phyloP scores from a whole-genome alignment of 2,888 invertebrate genomes.

The Aleiodes leptofemur region DNA sequence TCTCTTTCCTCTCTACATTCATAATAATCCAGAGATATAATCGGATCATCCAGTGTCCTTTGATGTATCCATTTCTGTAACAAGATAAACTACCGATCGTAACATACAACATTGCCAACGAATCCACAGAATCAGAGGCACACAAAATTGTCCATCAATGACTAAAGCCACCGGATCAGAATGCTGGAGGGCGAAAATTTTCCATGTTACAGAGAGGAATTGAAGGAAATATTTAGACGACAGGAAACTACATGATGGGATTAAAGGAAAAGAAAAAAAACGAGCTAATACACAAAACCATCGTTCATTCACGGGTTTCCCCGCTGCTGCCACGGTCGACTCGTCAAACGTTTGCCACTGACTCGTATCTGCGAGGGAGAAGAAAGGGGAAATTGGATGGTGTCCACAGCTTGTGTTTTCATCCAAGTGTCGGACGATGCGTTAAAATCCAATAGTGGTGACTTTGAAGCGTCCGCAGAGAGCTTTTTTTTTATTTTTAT shows the following conservation, averaged over 20 bases:
- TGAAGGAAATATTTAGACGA: neutral
- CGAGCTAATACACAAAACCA: constrained; percentile 43
- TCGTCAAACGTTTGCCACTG: constrained; percentile 45
- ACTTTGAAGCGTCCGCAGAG: constrained; percentile 50
- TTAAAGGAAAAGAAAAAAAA: neutral
- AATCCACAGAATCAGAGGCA: neutral
- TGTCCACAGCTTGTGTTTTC: constrained; percentile 47
- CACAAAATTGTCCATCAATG: too few species aligned
- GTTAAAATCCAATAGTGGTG: constrained; percentile 53
- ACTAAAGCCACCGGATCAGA: neutral
- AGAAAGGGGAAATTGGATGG: constrained; percentile 40
- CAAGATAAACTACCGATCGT: constrained; percentile 57
- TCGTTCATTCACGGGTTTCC: constrained; percentile 40
- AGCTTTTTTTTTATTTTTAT: constrained; percentile 21
- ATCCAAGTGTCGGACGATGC: constrained; percentile 49
- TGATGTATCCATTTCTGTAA: constrained; percentile 56
- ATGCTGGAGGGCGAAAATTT: neutral
- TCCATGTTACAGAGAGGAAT: neutral
- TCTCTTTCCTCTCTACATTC: constrained; percentile 51
- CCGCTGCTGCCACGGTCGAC: constrained; percentile 38
- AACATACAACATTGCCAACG: constrained; percentile 27
- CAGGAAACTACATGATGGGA: neutral
- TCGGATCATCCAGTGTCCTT: constrained; percentile 51
- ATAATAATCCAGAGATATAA: constrained; percentile 55
- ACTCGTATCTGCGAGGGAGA: neutral